Conservation (phyloP, 2,797 vertebrate species). For the Scolopax rusticola region DNA sequence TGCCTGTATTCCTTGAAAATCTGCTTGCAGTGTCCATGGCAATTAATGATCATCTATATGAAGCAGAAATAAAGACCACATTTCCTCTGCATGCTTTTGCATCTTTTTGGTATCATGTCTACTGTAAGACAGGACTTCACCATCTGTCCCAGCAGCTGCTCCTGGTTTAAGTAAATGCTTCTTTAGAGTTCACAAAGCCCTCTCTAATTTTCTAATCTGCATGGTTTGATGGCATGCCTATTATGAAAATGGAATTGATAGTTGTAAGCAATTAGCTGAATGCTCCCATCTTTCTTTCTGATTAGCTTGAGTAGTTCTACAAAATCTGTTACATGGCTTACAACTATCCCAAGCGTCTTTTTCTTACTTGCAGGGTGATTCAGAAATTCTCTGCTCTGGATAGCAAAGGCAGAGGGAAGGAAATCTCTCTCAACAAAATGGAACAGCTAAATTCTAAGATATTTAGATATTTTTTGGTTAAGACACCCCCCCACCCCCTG, state of each 20-base stretch:
- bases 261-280: background rate
- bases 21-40: background rate
- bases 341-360: background rate
- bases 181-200: background rate
- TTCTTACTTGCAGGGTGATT: background rate
- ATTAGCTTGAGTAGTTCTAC: background rate
- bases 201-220: background rate
- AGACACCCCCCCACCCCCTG: accelerated
- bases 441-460: background rate
- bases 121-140: background rate
- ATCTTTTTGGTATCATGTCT: background rate
- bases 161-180: slow-evolving; percentile 1
- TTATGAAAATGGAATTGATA: background rate
- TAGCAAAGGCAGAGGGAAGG: background rate
- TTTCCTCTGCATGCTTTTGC: background rate
- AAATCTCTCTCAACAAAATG: background rate
- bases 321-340: background rate
- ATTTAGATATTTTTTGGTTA: background rate
- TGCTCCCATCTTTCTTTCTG: background rate
- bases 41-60: background rate
- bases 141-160: slow-evolving; percentile 25
- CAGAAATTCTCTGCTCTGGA: background rate
- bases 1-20: background rate
- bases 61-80: background rate
- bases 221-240: background rate